Evolutionary conservation across 2,888 invertebrate species (phyloP).

Genomic region (Cheilosia urbana): DNA sequence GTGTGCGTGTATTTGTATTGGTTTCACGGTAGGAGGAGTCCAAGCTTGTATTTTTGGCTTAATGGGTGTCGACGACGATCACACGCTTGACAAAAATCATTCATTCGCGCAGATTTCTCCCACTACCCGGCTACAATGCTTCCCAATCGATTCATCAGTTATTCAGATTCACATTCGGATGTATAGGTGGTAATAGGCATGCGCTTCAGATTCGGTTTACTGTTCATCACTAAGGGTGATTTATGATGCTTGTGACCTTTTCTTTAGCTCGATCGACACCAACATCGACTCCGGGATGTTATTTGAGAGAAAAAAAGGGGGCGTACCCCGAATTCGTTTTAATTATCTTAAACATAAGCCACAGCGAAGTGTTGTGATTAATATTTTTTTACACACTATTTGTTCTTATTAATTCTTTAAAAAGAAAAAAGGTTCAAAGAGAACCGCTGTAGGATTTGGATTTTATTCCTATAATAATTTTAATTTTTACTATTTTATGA

Average conservation of each 20-base stretch:
- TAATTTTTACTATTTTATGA: slow-evolving; percentile 47
- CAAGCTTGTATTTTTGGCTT: slow-evolving; percentile 34
- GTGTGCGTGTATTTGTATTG: not conserved
- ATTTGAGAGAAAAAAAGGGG: slow-evolving; percentile 33
- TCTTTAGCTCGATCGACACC: not conserved
- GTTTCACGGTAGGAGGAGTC: slow-evolving; percentile 60
- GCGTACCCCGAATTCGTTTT: slow-evolving; percentile 41
- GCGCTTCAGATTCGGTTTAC: slow-evolving; percentile 2
- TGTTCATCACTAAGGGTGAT: slow-evolving; percentile 54
- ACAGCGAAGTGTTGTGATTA: slow-evolving; percentile 31
- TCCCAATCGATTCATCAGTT: too few relatives aligned
- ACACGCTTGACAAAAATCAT: slow-evolving; percentile 44
- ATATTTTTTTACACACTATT: slow-evolving; percentile 35
- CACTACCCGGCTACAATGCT: slow-evolving; percentile 17
- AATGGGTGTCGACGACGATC: slow-evolving; percentile 46
- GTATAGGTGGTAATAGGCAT: not conserved
- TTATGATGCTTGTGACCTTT: slow-evolving; percentile 68
- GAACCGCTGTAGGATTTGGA: slow-evolving; percentile 18
- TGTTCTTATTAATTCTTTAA: slow-evolving; percentile 36
- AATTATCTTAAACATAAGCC: slow-evolving; percentile 2
- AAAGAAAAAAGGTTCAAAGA: not conserved
- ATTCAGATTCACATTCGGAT: not conserved
- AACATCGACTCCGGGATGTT: not conserved
- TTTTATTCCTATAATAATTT: not conserved
- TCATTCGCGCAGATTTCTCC: slow-evolving; percentile 54